Evolutionary conservation across 2,113 vertebrate species (phyloP).

Genomic region (Cyanistes caeruleus): DNA sequence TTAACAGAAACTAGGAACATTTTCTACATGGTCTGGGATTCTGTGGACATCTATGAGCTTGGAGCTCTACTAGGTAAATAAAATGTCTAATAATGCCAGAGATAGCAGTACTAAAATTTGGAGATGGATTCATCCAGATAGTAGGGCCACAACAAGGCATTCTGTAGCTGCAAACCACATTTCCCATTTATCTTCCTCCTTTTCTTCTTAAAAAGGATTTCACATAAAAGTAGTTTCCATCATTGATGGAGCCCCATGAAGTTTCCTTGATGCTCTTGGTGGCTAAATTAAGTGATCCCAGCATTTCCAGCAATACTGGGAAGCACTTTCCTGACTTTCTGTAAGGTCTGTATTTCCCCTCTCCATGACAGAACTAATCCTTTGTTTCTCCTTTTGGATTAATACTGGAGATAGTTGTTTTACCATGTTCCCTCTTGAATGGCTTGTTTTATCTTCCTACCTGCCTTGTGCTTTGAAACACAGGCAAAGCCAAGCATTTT

Average conservation of each 20-base stretch:
- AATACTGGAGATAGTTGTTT: neutral
- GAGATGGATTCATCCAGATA: neutral
- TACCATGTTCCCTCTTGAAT: neutral
- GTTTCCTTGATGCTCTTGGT: neutral
- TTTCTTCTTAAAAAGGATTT: neutral
- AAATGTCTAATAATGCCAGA: neutral
- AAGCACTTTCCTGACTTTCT: neutral
- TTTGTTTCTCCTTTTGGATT: neutral
- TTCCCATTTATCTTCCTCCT: neutral
- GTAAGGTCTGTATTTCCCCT: neutral
- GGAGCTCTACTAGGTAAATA: neutral
- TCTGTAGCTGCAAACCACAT: neutral
- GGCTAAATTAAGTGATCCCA: neutral
- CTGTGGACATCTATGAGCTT: neutral
- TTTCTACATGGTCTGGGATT: neutral
- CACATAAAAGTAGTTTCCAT: neutral
- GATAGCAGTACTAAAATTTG: neutral
- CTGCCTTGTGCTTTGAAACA: neutral
- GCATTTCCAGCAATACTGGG: neutral
- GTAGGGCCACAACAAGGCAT: neutral
- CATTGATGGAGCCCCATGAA: neutral
- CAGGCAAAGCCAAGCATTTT: neutral
- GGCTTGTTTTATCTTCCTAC: rapidly evolving
- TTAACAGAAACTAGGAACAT: neutral
- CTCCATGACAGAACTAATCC: neutral